phyloP scores from a whole-genome alignment of 64 coral and sea anemone genomes.

The Stichodactyla mertensii region DNA sequence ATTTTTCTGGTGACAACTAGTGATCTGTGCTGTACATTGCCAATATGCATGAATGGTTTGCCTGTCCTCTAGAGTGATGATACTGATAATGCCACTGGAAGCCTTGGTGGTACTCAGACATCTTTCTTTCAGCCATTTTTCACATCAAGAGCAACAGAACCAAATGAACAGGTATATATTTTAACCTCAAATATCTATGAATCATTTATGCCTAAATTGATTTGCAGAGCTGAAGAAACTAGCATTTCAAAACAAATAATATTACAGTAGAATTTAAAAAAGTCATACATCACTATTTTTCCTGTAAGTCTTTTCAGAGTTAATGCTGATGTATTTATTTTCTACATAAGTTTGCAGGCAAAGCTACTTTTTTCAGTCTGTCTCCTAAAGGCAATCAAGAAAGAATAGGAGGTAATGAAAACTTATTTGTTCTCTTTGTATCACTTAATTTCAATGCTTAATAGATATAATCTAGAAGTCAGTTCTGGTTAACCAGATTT shows the following conservation, averaged over 20 bases:
- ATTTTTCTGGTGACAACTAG: too few species aligned
- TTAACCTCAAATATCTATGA: too few species aligned
- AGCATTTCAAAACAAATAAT: not conserved
- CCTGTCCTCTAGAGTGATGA: not conserved
- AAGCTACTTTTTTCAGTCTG: not conserved
- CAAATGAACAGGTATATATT: not conserved
- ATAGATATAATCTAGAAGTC: too few species aligned
- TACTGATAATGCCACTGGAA: not conserved
- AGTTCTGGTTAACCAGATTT: too few species aligned
- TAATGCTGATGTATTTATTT: not conserved
- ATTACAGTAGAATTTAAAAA: not conserved
- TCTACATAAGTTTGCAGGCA: not conserved
- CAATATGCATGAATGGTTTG: too few species aligned
- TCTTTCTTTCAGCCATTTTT: slow-evolving; percentile 17
- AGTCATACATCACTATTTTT: not conserved
- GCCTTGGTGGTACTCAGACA: not conserved
- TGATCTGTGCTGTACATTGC: too few species aligned
- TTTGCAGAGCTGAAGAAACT: not conserved
- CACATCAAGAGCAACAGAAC: not conserved
- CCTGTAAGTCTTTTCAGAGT: not conserved
- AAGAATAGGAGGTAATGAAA: not conserved
- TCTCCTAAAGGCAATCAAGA: not conserved
- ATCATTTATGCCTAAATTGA: too few species aligned
- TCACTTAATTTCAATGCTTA: not conserved
- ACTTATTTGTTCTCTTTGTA: not conserved